These are phyloP conservation scores for Litocranius walleri DNA, from an alignment of 2,113 vertebrate genomes.

Conservation along the genomic window DNA sequence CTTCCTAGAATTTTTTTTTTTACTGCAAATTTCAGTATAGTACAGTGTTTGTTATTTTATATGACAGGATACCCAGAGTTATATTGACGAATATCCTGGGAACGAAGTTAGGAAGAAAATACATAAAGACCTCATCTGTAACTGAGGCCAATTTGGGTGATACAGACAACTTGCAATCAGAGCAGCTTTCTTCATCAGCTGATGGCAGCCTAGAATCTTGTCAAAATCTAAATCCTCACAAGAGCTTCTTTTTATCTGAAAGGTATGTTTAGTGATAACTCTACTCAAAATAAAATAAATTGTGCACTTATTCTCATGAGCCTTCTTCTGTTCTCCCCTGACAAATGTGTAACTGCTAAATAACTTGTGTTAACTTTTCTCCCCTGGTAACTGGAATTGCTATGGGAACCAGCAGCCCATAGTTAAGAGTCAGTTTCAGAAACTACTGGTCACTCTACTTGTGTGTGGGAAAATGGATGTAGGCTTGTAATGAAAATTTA, in stretches of 20 bases:
- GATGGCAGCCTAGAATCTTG: slow-evolving; percentile 80
- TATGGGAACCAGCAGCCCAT: not conserved
- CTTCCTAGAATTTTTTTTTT: slow-evolving; percentile 25
- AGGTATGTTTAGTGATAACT: slow-evolving; percentile 81
- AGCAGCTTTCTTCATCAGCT: slow-evolving; percentile 78
- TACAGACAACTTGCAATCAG: slow-evolving; percentile 79
- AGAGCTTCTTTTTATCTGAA: slow-evolving; percentile 79
- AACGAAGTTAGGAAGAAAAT: slow-evolving; percentile 86
- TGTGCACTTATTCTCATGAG: slow-evolving; percentile 8
- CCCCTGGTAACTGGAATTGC: not conserved
- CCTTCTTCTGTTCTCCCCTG: not conserved
- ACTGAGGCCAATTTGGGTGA: slow-evolving; percentile 78
- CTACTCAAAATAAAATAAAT: slow-evolving; percentile 41
- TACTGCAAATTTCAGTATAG: slow-evolving; percentile 55
- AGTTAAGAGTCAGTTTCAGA: slow-evolving; percentile 2
- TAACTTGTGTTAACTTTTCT: not conserved
- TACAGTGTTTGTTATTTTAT: slow-evolving; percentile 77
- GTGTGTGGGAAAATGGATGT: slow-evolving; percentile 19
- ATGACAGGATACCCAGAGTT: slow-evolving; percentile 86
- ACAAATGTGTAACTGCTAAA: not conserved
- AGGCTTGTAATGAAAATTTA: slow-evolving; percentile 1
- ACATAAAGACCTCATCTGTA: slow-evolving; percentile 72
- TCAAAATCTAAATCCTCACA: slow-evolving; percentile 79
- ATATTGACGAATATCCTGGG: slow-evolving; percentile 84
- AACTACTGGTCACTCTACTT: not conserved